These are phyloP conservation scores for Hormiphora californensis DNA, from an alignment of 37 sponge, comb jelly and placozoan species.

Conservation along the genomic window DNA sequence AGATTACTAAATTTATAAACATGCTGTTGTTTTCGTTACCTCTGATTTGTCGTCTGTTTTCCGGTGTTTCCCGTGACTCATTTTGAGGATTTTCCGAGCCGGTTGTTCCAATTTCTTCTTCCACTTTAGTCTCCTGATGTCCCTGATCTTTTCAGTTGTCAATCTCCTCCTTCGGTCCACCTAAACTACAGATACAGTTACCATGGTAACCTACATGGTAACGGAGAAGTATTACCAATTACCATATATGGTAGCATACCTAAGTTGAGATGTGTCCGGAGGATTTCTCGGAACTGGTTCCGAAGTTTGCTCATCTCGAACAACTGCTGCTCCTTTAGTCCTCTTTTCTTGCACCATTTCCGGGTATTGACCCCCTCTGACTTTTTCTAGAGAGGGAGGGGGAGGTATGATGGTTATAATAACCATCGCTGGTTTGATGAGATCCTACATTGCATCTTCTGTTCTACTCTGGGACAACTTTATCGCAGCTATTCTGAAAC, in stretches of 20 bases:
- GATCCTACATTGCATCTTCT: too few species aligned
- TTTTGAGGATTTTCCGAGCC: conserved; percentile 14
- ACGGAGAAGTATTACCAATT: neutral
- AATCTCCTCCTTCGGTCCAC: neutral
- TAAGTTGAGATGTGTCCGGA: conserved; percentile 54
- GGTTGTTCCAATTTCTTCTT: conserved; percentile 9
- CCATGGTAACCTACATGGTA: neutral
- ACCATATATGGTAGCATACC: too few species aligned
- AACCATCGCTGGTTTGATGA: too few species aligned
- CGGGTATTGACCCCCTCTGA: conserved; percentile 61
- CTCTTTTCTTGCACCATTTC: conserved; percentile 76
- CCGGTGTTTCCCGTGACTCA: conserved; percentile 24
- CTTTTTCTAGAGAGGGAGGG: conserved; percentile 75
- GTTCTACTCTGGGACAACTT: too few species aligned
- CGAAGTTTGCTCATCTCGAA: conserved; percentile 91
- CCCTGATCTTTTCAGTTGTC: neutral
- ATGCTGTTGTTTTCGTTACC: too few species aligned
- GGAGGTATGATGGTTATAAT: too few species aligned
- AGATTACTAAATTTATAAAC: too few species aligned
- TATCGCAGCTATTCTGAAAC: too few species aligned
- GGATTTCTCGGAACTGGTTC: conserved; percentile 79
- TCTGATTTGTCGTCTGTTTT: neutral
- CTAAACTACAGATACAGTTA: too few species aligned
- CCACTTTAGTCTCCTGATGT: conserved; percentile 28
- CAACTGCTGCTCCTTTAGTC: conserved; percentile 83